Base-by-base conservation (phyloP, 2,797 vertebrate species). In the Silurus aristotelis region DNA sequence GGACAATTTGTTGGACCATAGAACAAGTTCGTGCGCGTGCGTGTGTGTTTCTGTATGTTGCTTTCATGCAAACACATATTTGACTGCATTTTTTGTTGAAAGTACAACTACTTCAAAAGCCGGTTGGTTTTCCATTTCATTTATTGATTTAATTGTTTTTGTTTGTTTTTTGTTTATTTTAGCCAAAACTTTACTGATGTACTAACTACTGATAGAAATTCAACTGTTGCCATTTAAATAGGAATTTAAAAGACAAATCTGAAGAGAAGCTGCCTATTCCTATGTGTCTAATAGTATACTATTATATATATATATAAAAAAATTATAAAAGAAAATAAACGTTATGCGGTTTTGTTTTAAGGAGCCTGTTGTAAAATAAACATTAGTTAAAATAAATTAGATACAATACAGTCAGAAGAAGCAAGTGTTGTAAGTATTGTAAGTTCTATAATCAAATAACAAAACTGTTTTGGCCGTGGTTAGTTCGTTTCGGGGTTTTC, bases 1-100 rank as follows among this genome's bases (percentile, higher is more conserved):
- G 87, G 75, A 73, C 80, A 86, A 80, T 85, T 86, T 88, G 83
- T 79, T 79, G 56, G 76, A 61, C 58, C 76, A 80, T 63, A 38
- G 60, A 48, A 75, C 66, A 75, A 80, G 71, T 73, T 46, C 14
- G 75, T 58, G 73, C 38, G 75, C 27, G 25, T 58, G 72, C 83
- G 73, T 67, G 68, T 56, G n/a, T 58, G 52, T 58, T 48, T 27
- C 52, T 27, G 55, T 56, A 15, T 88, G 75, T 86, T 80, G 83
- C 80, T 84, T 75, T 87, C 82, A 79, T 86, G 82, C 31, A 75
- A 80, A 67, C 70, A 85, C 80, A 87, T 83, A 88, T 66, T 66
- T 66, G 14, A n/a, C 38, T 64, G 38, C 3, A 64, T 46, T 46
- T 46, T 63, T 20, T 61, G 1, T 4, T 10, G 55, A 77, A 78